Evolutionary conservation across 2,797 vertebrate species (phyloP).

Genomic region (Coregonus suidteri): DNA sequence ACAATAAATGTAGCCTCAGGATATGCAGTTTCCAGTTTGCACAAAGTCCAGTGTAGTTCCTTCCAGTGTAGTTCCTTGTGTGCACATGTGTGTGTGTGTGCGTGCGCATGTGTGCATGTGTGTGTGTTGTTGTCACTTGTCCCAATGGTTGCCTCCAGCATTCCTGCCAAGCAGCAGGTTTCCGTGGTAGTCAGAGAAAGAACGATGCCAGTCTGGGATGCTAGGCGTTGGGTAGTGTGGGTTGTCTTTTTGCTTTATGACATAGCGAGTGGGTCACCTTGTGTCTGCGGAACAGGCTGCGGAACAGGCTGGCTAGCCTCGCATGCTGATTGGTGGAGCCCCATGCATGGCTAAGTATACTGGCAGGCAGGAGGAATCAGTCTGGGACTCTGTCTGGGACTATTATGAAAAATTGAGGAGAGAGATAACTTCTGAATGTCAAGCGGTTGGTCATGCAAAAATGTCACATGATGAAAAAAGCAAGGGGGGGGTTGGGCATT

Average conservation of each 20-base stretch:
- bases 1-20: too few species aligned
- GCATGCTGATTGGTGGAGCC: slow-evolving; percentile 21
- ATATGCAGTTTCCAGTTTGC: too few species aligned
- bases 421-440: slow-evolving; percentile 12
- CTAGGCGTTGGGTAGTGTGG: neutral
- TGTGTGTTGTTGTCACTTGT: too few species aligned
- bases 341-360: slow-evolving; percentile 31
- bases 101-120: too few species aligned
- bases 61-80: too few species aligned
- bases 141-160: slow-evolving; percentile 27
- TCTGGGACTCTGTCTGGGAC: slow-evolving; percentile 15
- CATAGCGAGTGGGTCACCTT: slow-evolving; percentile 41
- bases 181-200: neutral
- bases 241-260: slow-evolving; percentile 34
- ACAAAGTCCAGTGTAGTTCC: too few species aligned
- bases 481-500: neutral
- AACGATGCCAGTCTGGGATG: slow-evolving; percentile 14
- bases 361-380: slow-evolving; percentile 16
- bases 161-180: slow-evolving; percentile 24
- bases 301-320: slow-evolving; percentile 21
- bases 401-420: slow-evolving; percentile 17
- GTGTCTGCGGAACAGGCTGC: slow-evolving; percentile 19
- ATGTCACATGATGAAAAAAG: slow-evolving; percentile 10
- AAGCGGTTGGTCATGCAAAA: slow-evolving; percentile 5
- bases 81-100: too few species aligned